Percentiles rank a stretch among this genome's conserved stretches.
Evolutionary conservation across 2,888 invertebrate species (phyloP).

Genomic region (Tryphoninae sp.): DNA sequence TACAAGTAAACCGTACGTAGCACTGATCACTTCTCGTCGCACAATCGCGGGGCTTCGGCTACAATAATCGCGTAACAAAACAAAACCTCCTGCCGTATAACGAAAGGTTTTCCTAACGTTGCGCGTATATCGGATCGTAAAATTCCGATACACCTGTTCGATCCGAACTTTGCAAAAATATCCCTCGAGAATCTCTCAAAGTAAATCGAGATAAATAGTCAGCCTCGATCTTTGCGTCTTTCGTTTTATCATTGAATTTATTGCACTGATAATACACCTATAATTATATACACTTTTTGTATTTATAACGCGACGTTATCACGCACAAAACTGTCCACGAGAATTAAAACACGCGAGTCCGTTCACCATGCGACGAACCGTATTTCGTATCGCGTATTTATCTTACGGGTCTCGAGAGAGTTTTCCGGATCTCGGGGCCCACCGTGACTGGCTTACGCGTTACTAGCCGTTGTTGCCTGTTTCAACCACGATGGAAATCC

Average conservation of each 20-base stretch:
- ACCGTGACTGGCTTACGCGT: conserved; percentile 35
- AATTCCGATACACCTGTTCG: conserved; percentile 34
- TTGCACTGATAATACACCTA: not conserved
- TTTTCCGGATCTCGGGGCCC: conserved; percentile 44
- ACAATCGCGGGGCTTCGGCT: conserved; percentile 68
- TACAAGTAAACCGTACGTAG: conserved; percentile 69
- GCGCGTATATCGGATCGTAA: conserved; percentile 37
- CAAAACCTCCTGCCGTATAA: conserved; percentile 39
- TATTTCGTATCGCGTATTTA: conserved; percentile 10
- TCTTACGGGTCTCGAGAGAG: conserved; percentile 5
- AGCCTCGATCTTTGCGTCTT: not conserved
- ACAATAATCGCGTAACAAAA: conserved; percentile 35
- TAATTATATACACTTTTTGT: conserved; percentile 14
- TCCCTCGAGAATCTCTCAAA: not conserved
- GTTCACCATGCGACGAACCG: not conserved
- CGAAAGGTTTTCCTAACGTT: conserved; percentile 45
- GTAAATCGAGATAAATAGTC: not conserved
- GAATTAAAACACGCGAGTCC: not conserved
- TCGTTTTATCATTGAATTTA: not conserved
- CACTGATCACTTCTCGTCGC: conserved; percentile 76
- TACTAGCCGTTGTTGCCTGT: conserved; percentile 34
- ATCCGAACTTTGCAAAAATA: not conserved
- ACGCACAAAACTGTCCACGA: conserved; percentile 45
- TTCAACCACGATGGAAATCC: conserved; percentile 49
- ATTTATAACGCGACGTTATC: conserved; percentile 1